phyloP scores from a whole-genome alignment of 1,140 invertebrate species.

The Lordiphosa clarofinis region DNA sequence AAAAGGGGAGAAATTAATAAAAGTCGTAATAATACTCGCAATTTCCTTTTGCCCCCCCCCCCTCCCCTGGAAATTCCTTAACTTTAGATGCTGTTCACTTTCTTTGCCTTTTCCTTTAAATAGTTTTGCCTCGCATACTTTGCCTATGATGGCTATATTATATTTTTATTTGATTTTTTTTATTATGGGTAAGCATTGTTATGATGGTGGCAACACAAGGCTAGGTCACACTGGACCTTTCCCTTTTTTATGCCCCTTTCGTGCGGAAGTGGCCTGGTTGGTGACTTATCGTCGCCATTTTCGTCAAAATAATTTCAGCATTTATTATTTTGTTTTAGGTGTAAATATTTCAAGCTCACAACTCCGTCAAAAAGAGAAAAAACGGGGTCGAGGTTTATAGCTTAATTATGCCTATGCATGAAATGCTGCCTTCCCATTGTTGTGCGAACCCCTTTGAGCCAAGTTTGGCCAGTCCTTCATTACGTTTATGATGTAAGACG shows the following conservation, averaged over 20 bases:
- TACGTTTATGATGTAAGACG: slow-evolving; percentile 33
- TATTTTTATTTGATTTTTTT: slow-evolving; percentile 29
- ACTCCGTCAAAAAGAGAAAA: slow-evolving; percentile 47
- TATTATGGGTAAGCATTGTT: slow-evolving; percentile 47
- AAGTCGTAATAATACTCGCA: slow-evolving; percentile 77
- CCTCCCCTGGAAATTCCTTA: slow-evolving; percentile 31
- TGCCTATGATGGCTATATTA: slow-evolving; percentile 54
- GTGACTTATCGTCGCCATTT: slow-evolving; percentile 74
- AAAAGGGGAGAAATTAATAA: slow-evolving; percentile 63
- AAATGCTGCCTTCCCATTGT: slow-evolving; percentile 37
- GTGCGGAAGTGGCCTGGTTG: slow-evolving; percentile 64
- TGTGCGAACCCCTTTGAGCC: slow-evolving; percentile 14
- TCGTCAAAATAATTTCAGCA: slow-evolving; percentile 66
- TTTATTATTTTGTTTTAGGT: slow-evolving; percentile 73
- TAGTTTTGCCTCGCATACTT: slow-evolving; percentile 58
- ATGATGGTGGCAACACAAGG: slow-evolving; percentile 19
- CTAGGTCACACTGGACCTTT: too few species aligned
- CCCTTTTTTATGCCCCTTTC: slow-evolving; percentile 48
- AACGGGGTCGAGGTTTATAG: slow-evolving; percentile 68
- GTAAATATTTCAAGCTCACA: slow-evolving; percentile 77
- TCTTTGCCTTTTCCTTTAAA: slow-evolving; percentile 66
- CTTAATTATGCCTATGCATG: slow-evolving; percentile 75
- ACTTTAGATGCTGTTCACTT: slow-evolving; percentile 38
- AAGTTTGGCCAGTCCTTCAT: slow-evolving; percentile 24
- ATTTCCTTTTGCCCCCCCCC: slow-evolving; percentile 54